Percentiles rank a stretch among this genome's conserved stretches.
Conservation (phyloP, 2,888 invertebrate genomes). For the Plagodis pulveraria region DNA sequence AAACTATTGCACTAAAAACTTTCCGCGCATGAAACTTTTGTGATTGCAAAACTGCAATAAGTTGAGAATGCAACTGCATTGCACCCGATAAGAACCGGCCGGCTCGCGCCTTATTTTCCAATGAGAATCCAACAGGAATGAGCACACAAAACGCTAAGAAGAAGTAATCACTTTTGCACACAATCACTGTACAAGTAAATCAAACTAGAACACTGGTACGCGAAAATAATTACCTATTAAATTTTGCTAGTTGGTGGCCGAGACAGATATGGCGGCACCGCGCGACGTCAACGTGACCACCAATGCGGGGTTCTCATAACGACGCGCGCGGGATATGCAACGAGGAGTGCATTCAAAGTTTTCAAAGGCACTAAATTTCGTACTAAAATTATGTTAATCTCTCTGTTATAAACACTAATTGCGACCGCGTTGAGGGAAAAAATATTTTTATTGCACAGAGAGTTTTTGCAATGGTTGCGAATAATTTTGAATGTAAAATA, state of each 20-base stretch:
- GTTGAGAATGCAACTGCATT: conserved; percentile 85
- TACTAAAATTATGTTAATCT: conserved; percentile 65
- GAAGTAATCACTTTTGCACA: conserved; percentile 71
- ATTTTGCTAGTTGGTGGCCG: conserved; percentile 86
- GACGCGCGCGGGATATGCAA: conserved; percentile 91
- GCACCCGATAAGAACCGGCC: conserved; percentile 85
- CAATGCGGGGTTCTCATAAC: conserved; percentile 91
- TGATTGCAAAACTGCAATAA: conserved; percentile 84
- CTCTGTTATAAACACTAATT: conserved; percentile 71
- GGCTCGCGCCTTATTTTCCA: conserved; percentile 81
- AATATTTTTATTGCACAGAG: conserved; percentile 82
- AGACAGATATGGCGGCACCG: conserved; percentile 89
- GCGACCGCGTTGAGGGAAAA: conserved; percentile 70
- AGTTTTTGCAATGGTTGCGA: conserved; percentile 84
- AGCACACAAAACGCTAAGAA: conserved; percentile 59
- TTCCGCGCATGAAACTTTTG: conserved; percentile 81
- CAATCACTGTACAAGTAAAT: conserved; percentile 67
- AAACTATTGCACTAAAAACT: conserved; percentile 75
- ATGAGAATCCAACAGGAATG: conserved; percentile 78
- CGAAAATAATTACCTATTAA: conserved; percentile 85
- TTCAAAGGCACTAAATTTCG: conserved; percentile 75
- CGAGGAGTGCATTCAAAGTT: conserved; percentile 86
- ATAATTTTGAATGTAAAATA: conserved; percentile 85
- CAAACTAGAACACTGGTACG: conserved; percentile 72
- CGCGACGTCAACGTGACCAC: conserved; percentile 89